A percentile compares a stretch with the other conserved stretches of the same genome.
These are phyloP conservation scores for Goniozus legneri DNA, from an alignment of 1,140 invertebrate genomes.

Conservation along the genomic window DNA sequence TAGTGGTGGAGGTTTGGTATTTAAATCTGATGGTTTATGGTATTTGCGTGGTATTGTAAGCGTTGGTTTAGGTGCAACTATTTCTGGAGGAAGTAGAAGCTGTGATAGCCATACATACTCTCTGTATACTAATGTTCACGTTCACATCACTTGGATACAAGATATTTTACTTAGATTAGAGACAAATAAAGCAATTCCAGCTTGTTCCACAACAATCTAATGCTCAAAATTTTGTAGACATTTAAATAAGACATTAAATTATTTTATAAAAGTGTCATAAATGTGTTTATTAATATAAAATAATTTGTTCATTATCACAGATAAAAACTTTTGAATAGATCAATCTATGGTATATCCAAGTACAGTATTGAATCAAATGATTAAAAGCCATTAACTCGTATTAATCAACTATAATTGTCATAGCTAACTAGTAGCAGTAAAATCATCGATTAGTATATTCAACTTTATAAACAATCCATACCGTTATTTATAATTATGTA, in stretches of 20 bases:
- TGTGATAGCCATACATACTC: constrained; percentile 42
- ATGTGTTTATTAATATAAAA: too few relatives aligned
- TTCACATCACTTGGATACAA: constrained; percentile 42
- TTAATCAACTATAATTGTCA: too few relatives aligned
- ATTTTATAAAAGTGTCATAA: constrained; percentile 1
- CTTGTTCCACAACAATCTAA: too few relatives aligned
- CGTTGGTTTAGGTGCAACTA: constrained; percentile 29
- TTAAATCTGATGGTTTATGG: constrained; percentile 31
- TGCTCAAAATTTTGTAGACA: neutral
- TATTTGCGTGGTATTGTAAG: constrained; percentile 48
- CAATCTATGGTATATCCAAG: too few relatives aligned
- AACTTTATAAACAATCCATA: too few relatives aligned
- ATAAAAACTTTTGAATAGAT: too few relatives aligned
- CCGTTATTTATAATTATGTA: too few relatives aligned
- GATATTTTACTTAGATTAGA: constrained; percentile 31
- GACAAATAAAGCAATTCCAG: constrained; percentile 14
- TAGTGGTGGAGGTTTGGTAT: constrained; percentile 47
- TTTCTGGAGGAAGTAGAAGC: constrained; percentile 15
- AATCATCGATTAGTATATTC: too few relatives aligned
- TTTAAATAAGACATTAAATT: neutral
- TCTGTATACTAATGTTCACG: constrained; percentile 42
- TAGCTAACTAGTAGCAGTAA: too few relatives aligned
- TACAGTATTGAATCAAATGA: too few relatives aligned
- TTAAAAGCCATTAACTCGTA: too few relatives aligned
- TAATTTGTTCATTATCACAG: too few relatives aligned